Evolutionary conservation across 2,113 vertebrate genomes (phyloP).

Genomic region (Gambusia affinis): DNA sequence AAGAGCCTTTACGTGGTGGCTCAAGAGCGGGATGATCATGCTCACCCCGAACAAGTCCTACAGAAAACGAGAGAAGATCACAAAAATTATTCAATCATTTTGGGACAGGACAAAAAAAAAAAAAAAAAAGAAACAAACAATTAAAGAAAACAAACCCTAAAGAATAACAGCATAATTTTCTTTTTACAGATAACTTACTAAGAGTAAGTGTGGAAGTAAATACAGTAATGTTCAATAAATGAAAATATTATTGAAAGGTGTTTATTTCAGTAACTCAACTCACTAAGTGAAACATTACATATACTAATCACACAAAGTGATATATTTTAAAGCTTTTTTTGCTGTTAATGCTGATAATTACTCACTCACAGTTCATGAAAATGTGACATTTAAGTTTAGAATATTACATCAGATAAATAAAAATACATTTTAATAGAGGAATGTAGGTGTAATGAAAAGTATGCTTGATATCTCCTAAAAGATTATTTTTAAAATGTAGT

Average conservation of each 20-base stretch:
- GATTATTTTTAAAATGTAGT: neutral
- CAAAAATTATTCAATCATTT: neutral
- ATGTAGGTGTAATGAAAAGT: neutral
- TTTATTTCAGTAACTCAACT: too few species aligned
- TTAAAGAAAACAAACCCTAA: neutral
- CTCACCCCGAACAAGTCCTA: slow-evolving; percentile 97
- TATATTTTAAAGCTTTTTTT: too few species aligned
- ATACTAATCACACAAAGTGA: too few species aligned
- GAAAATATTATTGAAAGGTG: too few species aligned
- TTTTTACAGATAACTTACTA: neutral
- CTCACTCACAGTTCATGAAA: too few species aligned
- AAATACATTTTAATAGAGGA: neutral
- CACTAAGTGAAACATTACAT: too few species aligned
- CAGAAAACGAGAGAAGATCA: slow-evolving; percentile 29
- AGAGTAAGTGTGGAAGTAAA: neutral
- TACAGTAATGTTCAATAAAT: too few species aligned
- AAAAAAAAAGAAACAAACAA: neutral
- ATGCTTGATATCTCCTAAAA: neutral
- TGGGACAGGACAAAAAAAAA: neutral
- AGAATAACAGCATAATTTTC: too few species aligned
- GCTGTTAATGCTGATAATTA: too few species aligned
- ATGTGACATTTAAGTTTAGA: too few species aligned
- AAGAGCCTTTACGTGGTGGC: slow-evolving; percentile 89
- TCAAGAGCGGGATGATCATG: slow-evolving; percentile 93
- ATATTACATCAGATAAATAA: too few species aligned